These are phyloP conservation scores for Diarsia dahlii DNA, from an alignment of 2,888 invertebrate species.

Conservation along the genomic window DNA sequence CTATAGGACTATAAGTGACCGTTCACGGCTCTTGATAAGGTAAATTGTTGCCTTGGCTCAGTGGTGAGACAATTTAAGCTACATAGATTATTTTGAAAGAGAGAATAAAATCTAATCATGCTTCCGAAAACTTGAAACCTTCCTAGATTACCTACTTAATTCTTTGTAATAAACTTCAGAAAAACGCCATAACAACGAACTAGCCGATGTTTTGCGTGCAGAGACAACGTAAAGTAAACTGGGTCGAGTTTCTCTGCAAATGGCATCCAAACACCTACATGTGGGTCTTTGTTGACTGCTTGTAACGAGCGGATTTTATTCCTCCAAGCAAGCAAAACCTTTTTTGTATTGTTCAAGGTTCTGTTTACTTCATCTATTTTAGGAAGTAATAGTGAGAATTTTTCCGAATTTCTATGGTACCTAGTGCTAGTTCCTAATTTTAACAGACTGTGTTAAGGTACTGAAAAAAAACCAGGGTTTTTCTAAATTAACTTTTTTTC, in stretches of 20 bases:
- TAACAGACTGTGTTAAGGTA: background rate
- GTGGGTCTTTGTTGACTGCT: background rate
- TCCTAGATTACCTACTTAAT: no score
- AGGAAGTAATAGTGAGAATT: background rate
- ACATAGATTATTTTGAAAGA: background rate
- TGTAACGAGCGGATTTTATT: background rate
- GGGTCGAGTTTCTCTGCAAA: conserved; percentile 35
- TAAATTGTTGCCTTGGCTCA: background rate
- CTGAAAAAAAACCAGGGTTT: background rate
- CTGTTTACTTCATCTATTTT: background rate
- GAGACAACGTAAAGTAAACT: conserved; percentile 8
- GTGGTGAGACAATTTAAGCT: background rate
- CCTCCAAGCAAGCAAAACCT: background rate
- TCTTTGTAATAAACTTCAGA: background rate
- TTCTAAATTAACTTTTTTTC: background rate
- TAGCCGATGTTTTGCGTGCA: conserved; percentile 13
- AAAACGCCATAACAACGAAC: background rate
- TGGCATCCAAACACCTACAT: conserved; percentile 21
- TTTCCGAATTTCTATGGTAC: background rate
- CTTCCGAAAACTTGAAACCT: background rate
- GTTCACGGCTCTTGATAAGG: background rate
- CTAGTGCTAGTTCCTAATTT: background rate
- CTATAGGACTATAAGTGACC: background rate
- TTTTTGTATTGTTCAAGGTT: background rate
- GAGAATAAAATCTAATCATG: background rate